phyloP scores from a whole-genome alignment of 2,888 invertebrate genomes.

The Agrochola lota region DNA sequence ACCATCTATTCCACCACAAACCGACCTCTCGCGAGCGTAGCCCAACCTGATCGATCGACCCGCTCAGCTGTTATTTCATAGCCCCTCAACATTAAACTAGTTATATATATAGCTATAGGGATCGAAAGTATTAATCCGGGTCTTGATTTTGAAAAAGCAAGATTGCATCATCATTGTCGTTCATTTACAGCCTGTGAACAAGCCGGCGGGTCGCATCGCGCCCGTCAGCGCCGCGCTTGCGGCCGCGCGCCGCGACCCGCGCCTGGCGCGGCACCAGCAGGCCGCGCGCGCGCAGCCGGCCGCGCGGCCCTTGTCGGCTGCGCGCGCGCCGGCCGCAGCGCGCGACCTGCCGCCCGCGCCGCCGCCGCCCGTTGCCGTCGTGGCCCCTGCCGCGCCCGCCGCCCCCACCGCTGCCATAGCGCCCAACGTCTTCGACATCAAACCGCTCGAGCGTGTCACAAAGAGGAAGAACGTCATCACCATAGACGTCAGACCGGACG shows the following conservation, averaged over 20 bases:
- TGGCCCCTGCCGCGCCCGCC: constrained; percentile 38
- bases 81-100: no score
- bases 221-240: constrained; percentile 81
- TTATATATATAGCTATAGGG: no score
- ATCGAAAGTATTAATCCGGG: not conserved
- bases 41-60: not conserved
- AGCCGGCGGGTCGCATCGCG: constrained; percentile 80
- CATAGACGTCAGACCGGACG: constrained; percentile 82
- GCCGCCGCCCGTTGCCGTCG: constrained; percentile 62
- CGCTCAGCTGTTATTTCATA: not conserved
- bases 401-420: constrained; percentile 75
- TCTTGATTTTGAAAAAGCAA: not conserved
- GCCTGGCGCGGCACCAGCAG: constrained; percentile 70
- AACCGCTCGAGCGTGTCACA: constrained; percentile 83
- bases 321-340: constrained; percentile 41
- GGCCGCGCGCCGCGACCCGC: constrained; percentile 79
- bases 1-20: not conserved
- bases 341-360: constrained; percentile 10
- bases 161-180: constrained; percentile 41
- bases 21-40: not conserved
- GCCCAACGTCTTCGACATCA: constrained; percentile 87
- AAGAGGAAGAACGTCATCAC: constrained; percentile 87
- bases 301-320: constrained; percentile 49
- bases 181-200: constrained; percentile 83
- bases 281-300: constrained; percentile 60